Evolutionary conservation across 2,797 vertebrate genomes (phyloP), one percentile per base, ranked within the genome.

Genomic region (Danio albolineatus): DNA sequence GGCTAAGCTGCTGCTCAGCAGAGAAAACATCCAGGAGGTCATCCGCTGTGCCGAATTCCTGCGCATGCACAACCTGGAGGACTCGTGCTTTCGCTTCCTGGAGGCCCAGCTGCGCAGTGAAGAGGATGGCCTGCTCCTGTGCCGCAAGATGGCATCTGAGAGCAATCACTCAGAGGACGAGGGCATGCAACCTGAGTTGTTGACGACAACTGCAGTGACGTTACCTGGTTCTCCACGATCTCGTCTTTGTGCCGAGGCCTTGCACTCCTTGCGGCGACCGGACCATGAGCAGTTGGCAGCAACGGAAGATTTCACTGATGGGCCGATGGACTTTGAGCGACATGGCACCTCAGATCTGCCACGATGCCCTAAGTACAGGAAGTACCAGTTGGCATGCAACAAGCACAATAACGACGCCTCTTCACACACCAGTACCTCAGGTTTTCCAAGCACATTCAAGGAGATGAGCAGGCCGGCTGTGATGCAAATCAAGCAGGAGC

Each of bases 1-100:
- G 79, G 98, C 97, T 92, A 99, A 99, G 95, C 95, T 99, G 91
- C 93, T 99, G 89, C 97, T 99, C 93, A 99, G 97, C 95, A 96
- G 96, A 93, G 98, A 99, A 86, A 99, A 99, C 94, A 99, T 99
- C 92, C 96, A 98, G 87, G 98, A 99, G 93, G 98, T 99, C 93
- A 97, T 99, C 92, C 97, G 96, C 91, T 99, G 98, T 75, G 98
- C 98, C 0, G 95, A 97, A 90, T 97, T 99, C 93, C 94, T 99
- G 92, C 97, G 96, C 92, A 97, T 99, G 95, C 98, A 99, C 93
- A 99, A 99, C 94, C 94, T 99, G 81, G 98, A 99, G 93, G 98
- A 99, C 91, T 99, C 98, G 46, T 99, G 98, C 93, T 99, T 99
- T 93, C 96, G 97, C 88, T 99, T 99, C 90, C 95, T 99, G 89